Base-by-base conservation (phyloP, 2,797 vertebrate species). In the Syncerus caffer region DNA sequence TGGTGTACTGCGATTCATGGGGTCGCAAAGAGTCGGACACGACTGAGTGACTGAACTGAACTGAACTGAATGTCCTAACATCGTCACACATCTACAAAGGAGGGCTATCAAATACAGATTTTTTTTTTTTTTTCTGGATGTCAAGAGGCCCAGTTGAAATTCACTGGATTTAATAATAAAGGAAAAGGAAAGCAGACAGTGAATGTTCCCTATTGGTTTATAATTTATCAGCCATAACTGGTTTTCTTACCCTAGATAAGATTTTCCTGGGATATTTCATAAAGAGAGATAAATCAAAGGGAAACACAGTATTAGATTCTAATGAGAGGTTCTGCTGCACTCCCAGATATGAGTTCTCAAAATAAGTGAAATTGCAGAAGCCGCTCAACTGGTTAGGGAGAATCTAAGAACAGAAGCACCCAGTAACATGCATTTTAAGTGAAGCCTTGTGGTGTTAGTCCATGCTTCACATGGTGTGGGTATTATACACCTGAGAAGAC, bases 21-120 rank as follows among this genome's bases (percentile, higher is more conserved):
- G 57, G 57, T 12, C 0, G 0, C 11, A 57, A 55, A 55, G 27
- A 60, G 58, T 60, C 2, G 2, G 58, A 60, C 27, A 29, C 1
- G 12, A 14, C 58, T 60, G 27, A 60, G 12, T 5, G 4, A 60
- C 57, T 60, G 57, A 58, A 12, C 4, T 58, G 12, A 60, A 60
- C 58, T 60, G 11, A 60, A 14, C 57, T 60, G 58, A 78, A 34
- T 1, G 71, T 27, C 21, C 6, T 85, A 91, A 58, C 19, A 55
- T 34, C 4, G 0, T 21, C 78, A 89, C 17, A 51, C 27, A 71
- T 47, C 64, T 47, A 6, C 3, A 50, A 51, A 64, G 8, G 14
- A 71, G 23, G 23, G 2, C 17, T 88, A 47, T 85, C 5, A 87
- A 79, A 80, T 74, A 62, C 0, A 50, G 50, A 80, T 19, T 80